These are phyloP conservation scores for Drosophila recens DNA, from an alignment of 2,888 invertebrate genomes.

Conservation along the genomic window DNA sequence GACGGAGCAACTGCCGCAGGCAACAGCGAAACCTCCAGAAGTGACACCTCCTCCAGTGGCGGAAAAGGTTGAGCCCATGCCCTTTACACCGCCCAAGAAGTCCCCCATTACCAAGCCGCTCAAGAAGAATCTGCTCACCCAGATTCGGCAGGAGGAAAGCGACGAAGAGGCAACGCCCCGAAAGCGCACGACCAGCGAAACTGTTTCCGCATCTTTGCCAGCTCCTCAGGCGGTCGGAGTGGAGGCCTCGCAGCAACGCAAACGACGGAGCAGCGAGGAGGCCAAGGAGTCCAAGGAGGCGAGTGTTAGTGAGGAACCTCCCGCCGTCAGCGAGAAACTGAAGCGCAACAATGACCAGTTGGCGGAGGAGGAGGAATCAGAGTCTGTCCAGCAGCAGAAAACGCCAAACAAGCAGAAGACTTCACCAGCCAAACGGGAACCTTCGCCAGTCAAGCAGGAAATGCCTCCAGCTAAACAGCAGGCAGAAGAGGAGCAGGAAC, in stretches of 20 bases:
- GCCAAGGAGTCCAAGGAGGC: constrained; percentile 43
- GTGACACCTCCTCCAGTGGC: constrained; percentile 30
- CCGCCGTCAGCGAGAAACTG: constrained; percentile 62
- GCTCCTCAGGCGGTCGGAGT: constrained; percentile 5
- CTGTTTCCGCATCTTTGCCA: constrained; percentile 22
- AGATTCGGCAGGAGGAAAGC: constrained; percentile 75
- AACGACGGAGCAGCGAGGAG: constrained; percentile 81
- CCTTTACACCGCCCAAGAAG: constrained; percentile 66
- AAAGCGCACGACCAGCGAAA: constrained; percentile 77
- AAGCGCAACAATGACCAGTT: constrained; percentile 63
- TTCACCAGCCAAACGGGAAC: background rate
- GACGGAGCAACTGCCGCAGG: constrained; percentile 14
- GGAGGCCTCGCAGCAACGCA: constrained; percentile 69
- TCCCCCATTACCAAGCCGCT: constrained; percentile 78
- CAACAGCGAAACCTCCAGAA: background rate
- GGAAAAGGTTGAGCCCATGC: background rate
- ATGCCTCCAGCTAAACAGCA: background rate
- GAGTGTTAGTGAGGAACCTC: constrained; percentile 41
- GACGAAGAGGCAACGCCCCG: constrained; percentile 74
- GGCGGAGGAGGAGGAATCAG: constrained; percentile 39
- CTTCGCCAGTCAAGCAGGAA: constrained; percentile 3
- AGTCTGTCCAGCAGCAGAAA: background rate
- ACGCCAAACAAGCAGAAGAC: constrained; percentile 1
- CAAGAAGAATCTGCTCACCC: constrained; percentile 79
- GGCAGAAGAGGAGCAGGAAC: background rate